Evolutionary conservation across 2,797 vertebrate genomes (phyloP), one percentile per base, ranked within the genome.

Genomic region (Anguilla marmorata): DNA sequence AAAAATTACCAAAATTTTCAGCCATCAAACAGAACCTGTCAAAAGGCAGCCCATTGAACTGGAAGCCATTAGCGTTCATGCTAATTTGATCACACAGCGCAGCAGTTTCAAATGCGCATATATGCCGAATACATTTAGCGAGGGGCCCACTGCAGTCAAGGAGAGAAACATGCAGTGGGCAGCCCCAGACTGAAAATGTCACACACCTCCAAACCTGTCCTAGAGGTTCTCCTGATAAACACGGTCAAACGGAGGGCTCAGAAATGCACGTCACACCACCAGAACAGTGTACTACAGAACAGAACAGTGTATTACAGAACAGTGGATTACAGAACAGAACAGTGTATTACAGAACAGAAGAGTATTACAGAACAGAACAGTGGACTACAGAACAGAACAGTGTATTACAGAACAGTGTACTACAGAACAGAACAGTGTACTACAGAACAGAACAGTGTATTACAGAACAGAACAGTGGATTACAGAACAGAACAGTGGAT

Each of bases 11-110:
- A 41, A 79, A 79, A 79, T 45, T 3, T 74, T 66, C 16, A 19
- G 41, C 33, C 33, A 37, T 79, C 74, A 79, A 79, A 79, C 33
- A 79, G 72, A 74, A 79, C 37, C 37, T 79, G 37, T 79, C 74
- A 79, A 79, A 19, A 37, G 50, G 37, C 33, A 14, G 4, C 33
- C 4, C 33, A 2, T 41, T 6, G 3, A 41, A 79, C 12, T 19
- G 16, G 33, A 37, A 45, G 33, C 74, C 33, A 37, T 41, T 41
- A 79, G 14, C 37, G 12, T 45, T 79, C 16, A 41, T 6, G 6
- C 33, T 79, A 79, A 79, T 79, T 79, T 41, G 33, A 79, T 79
- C 33, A 7, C 33, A 79, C 41, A 37, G 41, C 41, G 74, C 74
- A 41, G 74, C 74, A 12, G 21, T 1, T 79, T 37, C 33, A 41